A percentile compares a stretch with the other conserved stretches of the same genome.
phyloP scores from a whole-genome alignment of 2,113 vertebrate genomes.

The Nibea albiflora region DNA sequence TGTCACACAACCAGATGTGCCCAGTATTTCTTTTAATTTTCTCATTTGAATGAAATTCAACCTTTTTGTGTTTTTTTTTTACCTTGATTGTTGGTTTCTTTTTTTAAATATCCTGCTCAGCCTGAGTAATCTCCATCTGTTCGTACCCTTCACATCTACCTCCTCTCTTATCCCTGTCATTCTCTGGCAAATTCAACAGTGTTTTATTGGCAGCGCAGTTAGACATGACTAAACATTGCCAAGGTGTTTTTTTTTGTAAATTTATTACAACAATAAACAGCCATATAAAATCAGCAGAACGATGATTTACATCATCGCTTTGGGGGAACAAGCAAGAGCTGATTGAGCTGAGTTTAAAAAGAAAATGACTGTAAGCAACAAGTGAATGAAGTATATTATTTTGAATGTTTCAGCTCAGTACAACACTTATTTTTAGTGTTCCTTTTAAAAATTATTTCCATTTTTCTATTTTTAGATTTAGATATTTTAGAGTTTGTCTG shows the following conservation, averaged over 20 bases:
- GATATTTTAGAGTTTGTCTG: neutral
- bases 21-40: neutral
- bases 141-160: slow-evolving; percentile 22
- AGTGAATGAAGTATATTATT: neutral
- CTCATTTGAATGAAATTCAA: neutral
- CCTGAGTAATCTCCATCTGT: slow-evolving; percentile 51
- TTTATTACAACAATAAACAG: slow-evolving; percentile 6
- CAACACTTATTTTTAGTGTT: too few species aligned
- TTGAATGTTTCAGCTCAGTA: neutral
- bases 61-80: neutral
- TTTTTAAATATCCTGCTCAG: slow-evolving; percentile 1
- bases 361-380: too few species aligned
- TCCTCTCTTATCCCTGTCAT: slow-evolving; percentile 28
- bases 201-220: slow-evolving; percentile 8
- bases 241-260: neutral
- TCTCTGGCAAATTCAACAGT: slow-evolving; percentile 28
- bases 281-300: slow-evolving; percentile 5
- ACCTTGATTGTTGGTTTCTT: neutral
- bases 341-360: neutral
- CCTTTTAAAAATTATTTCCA: too few species aligned
- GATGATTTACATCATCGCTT: slow-evolving; percentile 4
- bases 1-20: slow-evolving; percentile 1
- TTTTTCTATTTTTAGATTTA: too few species aligned
- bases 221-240: slow-evolving; percentile 14
- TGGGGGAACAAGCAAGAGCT: neutral